A percentile compares a stretch with the other conserved stretches of the same genome.
Conservation (phyloP, 2,888 invertebrate species). For the Drosophila cracens region DNA sequence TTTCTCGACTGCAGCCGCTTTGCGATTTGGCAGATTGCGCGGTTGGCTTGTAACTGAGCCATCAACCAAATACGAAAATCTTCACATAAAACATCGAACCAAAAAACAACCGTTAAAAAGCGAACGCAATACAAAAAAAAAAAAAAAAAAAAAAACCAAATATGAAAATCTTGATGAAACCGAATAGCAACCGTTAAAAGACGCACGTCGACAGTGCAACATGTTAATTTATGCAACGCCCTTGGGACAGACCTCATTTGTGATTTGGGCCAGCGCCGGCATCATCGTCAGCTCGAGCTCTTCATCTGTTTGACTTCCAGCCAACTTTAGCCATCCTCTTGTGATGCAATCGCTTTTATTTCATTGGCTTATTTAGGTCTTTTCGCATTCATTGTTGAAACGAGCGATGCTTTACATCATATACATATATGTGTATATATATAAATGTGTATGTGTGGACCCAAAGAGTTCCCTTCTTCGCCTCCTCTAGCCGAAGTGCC, state of each 20-base stretch:
- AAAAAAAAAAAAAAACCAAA: not conserved
- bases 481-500: not conserved
- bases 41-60: slow-evolving; percentile 66
- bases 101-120: slow-evolving; percentile 50
- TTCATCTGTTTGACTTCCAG: not conserved
- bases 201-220: slow-evolving; percentile 37
- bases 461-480: not conserved
- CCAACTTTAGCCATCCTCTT: not conserved
- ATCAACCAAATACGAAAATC: slow-evolving; percentile 29
- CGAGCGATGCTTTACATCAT: slow-evolving; percentile 45
- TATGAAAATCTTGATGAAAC: not conserved
- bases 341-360: slow-evolving; percentile 46
- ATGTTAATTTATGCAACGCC: slow-evolving; percentile 77
- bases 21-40: slow-evolving; percentile 63
- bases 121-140: slow-evolving; percentile 35
- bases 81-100: slow-evolving; percentile 6
- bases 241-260: slow-evolving; percentile 62
- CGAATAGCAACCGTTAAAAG: slow-evolving; percentile 30
- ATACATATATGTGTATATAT: not conserved
- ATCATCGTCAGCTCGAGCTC: not conserved
- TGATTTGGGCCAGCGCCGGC: slow-evolving; percentile 62
- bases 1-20: slow-evolving; percentile 8
- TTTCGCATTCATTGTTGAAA: slow-evolving; percentile 59
- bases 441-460: not conserved
- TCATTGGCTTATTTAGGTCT: slow-evolving; percentile 28